Evolutionary conservation across 2,888 invertebrate genomes (phyloP).

Genomic region (Caenorhabditis japonica): DNA sequence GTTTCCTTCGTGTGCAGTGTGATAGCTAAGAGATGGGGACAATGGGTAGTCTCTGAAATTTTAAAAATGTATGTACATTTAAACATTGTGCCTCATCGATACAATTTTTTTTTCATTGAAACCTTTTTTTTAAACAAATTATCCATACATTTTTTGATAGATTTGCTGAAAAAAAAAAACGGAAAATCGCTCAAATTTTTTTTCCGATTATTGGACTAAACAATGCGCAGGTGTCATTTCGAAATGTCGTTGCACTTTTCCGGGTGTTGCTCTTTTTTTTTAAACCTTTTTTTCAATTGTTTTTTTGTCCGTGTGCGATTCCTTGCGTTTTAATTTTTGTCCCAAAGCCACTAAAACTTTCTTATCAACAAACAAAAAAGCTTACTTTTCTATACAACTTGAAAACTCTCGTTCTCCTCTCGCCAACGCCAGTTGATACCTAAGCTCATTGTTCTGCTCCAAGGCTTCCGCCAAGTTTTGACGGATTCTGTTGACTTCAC

Average conservation of each 20-base stretch:
- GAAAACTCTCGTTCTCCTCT: conserved; percentile 73
- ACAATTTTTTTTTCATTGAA: neutral
- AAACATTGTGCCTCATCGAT: too few species aligned
- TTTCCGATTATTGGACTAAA: too few species aligned
- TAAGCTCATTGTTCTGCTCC: conserved; percentile 56
- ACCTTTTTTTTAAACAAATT: too few species aligned
- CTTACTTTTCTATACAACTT: conserved; percentile 48
- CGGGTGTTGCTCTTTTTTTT: too few species aligned
- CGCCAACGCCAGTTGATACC: conserved; percentile 69
- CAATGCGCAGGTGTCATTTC: too few species aligned
- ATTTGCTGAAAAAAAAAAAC: too few species aligned
- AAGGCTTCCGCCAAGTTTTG: conserved; percentile 56
- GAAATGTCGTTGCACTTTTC: too few species aligned
- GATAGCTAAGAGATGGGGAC: conserved; percentile 51
- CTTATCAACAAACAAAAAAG: neutral
- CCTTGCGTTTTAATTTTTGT: too few species aligned
- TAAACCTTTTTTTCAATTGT: too few species aligned
- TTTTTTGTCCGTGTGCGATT: neutral
- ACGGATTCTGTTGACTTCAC: conserved; percentile 70
- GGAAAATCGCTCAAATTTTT: too few species aligned
- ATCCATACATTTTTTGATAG: too few species aligned
- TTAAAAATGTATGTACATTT: neutral
- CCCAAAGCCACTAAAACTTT: too few species aligned
- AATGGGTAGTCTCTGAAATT: conserved; percentile 47
- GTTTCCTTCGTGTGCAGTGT: conserved; percentile 43